phyloP scores from a whole-genome alignment of 2,797 vertebrate species.

The Aotus griseimembra region DNA sequence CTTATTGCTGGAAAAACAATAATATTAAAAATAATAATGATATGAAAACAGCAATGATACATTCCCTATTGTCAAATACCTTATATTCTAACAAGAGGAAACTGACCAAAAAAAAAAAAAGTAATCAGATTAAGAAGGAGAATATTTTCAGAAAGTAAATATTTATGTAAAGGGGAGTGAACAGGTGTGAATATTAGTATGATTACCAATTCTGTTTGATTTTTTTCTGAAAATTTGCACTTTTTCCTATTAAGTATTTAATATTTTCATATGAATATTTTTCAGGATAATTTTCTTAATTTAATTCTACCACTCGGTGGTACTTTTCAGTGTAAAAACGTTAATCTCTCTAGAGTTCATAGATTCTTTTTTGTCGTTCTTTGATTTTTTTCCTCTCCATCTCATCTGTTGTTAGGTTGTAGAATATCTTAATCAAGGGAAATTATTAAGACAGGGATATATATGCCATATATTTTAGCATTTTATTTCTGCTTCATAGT shows the following conservation, averaged over 20 bases:
- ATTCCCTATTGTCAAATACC: not conserved
- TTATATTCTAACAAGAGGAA: not conserved
- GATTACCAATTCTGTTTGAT: not conserved
- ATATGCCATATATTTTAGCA: not conserved
- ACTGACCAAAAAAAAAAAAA: not conserved
- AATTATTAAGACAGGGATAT: not conserved
- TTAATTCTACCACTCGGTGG: not conserved
- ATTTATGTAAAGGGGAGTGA: not conserved
- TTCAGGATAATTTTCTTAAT: not conserved
- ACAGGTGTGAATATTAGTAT: not conserved
- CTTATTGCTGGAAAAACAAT: not conserved
- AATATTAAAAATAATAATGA: not conserved
- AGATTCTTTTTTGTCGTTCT: not conserved
- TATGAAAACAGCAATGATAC: not conserved
- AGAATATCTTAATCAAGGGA: not conserved
- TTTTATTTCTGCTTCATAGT: not conserved
- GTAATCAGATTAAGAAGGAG: not conserved
- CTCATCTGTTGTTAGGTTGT: not conserved
- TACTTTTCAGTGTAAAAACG: not conserved
- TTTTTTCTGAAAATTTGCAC: not conserved
- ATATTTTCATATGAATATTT: not conserved
- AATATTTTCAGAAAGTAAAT: not conserved
- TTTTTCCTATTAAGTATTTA: not conserved
- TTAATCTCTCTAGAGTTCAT: not conserved
- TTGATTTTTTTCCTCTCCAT: not conserved